Evolutionary conservation across 2,888 invertebrate species (phyloP).

Genomic region (Cabera pusaria): DNA sequence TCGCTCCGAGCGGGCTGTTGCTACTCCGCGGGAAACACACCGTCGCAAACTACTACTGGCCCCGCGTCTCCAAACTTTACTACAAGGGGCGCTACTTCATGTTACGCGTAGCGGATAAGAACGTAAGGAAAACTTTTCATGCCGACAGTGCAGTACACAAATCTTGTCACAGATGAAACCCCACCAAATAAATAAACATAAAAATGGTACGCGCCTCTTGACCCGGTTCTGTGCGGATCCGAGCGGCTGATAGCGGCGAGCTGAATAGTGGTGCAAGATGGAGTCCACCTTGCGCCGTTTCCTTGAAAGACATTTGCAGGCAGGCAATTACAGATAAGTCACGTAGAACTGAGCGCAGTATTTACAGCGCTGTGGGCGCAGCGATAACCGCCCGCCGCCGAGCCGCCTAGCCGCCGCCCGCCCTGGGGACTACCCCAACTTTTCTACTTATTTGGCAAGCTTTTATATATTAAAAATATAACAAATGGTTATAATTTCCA

Average conservation of each 20-base stretch:
- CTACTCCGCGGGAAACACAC: conserved; percentile 97
- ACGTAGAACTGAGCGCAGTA: conserved; percentile 69
- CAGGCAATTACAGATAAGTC: conserved; percentile 83
- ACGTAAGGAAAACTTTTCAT: conserved; percentile 85
- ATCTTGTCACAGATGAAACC: conserved; percentile 17
- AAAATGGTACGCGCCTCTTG: conserved; percentile 56
- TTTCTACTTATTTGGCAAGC: conserved; percentile 36
- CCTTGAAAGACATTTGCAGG: conserved; percentile 80
- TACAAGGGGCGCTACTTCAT: conserved; percentile 98
- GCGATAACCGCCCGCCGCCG: conserved; percentile 47
- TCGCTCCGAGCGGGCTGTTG: conserved; percentile 97
- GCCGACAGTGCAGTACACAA: too few species aligned
- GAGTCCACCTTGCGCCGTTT: conserved; percentile 69
- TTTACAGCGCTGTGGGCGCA: conserved; percentile 71
- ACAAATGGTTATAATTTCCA: conserved; percentile 29
- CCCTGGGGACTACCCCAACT: conserved; percentile 29
- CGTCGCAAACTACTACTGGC: conserved; percentile 99
- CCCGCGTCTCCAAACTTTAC: conserved; percentile 97
- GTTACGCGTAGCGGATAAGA: conserved; percentile 97
- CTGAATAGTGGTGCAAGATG: conserved; percentile 74
- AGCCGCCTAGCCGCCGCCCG: conserved; percentile 28
- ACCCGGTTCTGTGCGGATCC: conserved; percentile 65
- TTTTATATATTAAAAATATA: conserved; percentile 32
- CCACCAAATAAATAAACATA: conserved; percentile 53
- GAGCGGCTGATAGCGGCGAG: conserved; percentile 54